Evolutionary conservation across 1,140 invertebrate genomes (phyloP), one percentile per base, ranked within the genome.

Genomic region (Dinoponera quadriceps): DNA sequence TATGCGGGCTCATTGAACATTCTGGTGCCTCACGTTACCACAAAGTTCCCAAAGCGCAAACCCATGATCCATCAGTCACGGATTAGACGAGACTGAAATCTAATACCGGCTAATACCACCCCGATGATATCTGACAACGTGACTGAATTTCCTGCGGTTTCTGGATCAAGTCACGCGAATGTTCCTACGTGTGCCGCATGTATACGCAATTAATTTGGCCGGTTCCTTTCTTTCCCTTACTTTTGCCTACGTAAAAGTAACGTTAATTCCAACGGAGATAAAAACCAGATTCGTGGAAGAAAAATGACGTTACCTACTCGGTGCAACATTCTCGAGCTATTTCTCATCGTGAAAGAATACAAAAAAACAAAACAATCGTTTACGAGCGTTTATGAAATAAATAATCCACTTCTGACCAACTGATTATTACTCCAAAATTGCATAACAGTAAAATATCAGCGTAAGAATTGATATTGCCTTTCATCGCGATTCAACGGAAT

Each of bases 41-140:
- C 66, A 38, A 77, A 89, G 80, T 90, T 90, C 66, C 84, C 49
- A 57, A 87, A 88, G 84, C 86, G 83, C 84, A 88, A 78, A 86
- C 25, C 62, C 55, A 71, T 84, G 85, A 91, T 88, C 85, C 90
- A 91, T 91, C 90, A 90, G 88, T 90, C 81, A 91, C 78, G 89
- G 85, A 91, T 91, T 91, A 91, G 86, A 87, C 89, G 73, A 80
- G 82, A 87, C 87, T 89, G 87, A 91, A 89, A 88, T 89, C 85
- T 90, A 91, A 91, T 88, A 82, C 88, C 85, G 87, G 85, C 90
- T 90, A 91, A 91, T 89, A 87, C 87, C 84, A 85, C 86, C 83
- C 73, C 71, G 82, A 84, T 59, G 84, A 90, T 88, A 83, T 83
- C 83, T 78, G 62, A 77, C 91, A 90, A 91, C 91, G 90, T 90